Base-by-base conservation (phyloP, 1,140 invertebrate species). In the Anastatus disparis region DNA sequence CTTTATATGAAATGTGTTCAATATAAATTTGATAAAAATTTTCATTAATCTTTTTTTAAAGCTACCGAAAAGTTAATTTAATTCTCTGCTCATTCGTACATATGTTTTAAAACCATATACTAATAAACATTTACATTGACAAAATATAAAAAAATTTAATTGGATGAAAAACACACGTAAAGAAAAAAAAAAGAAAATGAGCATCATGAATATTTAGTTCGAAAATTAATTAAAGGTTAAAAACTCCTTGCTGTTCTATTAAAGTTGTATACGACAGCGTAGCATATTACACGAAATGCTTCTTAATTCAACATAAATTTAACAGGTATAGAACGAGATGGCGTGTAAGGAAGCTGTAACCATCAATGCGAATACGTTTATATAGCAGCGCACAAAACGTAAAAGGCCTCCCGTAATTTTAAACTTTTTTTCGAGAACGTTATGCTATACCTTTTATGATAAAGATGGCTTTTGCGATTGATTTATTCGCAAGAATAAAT, bases 301-400 rank as follows among this genome's bases (percentile, higher is more conserved):
- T 66, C 35, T 42, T 38, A 38, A 55, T 66, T 66, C 31, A 10
- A 55, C 52, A 55, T 59, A 59, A 66, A 66, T 56, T 55, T 66
- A 35, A 44, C n/a, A n/a, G n/a, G n/a, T n/a, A 17, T 24, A 53
- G 38, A 7, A 56, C 24, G 63, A 67, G 75, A 74, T 79, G 70
- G 74, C 76, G 75, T 80, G 77, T 70, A 55, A 70, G 67, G 61
- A 73, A 73, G 74, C 74, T 62, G 75, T 76, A 76, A 78, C 70
- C 68, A 69, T 72, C 55, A 74, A 55, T 35, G 40, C 70, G 50
- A 48, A 7, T 66, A 66, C 63, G 10, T n/a, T 66, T 42, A 44
- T 26, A 10, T 15, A 13, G 3, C 26, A 10, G 10, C 50, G 50
- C 12, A 12, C 17, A 13, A 20, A 50, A 15, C 40, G 15, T n/a